These are phyloP conservation scores for Aphodius granarius DNA, from an alignment of 2,888 invertebrate genomes.

Conservation along the genomic window DNA sequence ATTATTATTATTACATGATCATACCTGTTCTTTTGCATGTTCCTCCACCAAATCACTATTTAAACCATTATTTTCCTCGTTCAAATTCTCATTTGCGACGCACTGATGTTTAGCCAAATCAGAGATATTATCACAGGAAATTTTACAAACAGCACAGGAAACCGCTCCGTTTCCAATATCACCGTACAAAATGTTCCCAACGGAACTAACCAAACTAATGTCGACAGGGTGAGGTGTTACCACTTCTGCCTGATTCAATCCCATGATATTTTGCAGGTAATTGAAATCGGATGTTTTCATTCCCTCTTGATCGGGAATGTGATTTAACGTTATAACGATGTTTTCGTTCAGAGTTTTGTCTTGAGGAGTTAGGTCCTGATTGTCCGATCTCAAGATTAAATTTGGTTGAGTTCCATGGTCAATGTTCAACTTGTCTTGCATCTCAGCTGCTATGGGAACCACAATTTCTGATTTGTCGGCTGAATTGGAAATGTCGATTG, in stretches of 20 bases:
- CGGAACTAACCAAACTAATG: constrained; percentile 18
- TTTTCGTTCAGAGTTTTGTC: constrained; percentile 19
- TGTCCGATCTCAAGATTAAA: not conserved
- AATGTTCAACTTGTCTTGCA: not conserved
- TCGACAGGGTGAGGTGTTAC: constrained; percentile 2
- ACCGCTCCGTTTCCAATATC: not conserved
- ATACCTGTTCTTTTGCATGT: not conserved
- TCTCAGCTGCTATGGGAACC: not conserved
- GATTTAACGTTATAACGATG: constrained; percentile 22
- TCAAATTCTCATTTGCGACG: constrained; percentile 2
- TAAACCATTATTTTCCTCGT: not conserved
- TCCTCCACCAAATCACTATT: too few relatives aligned
- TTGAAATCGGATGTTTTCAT: constrained; percentile 13
- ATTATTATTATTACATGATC: not conserved
- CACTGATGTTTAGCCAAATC: constrained; percentile 31
- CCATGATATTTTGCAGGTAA: constrained; percentile 16
- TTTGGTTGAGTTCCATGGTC: not conserved
- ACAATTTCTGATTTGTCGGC: not conserved
- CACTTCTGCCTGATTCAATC: constrained; percentile 12
- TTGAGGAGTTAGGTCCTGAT: not conserved
- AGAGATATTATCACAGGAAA: constrained; percentile 21
- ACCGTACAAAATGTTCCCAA: constrained; percentile 4
- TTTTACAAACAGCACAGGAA: constrained; percentile 28
- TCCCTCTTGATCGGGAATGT: too few relatives aligned
- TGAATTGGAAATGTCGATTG: not conserved